phyloP scores from a whole-genome alignment of 2,888 invertebrate species.

The Icerya purchasi region DNA sequence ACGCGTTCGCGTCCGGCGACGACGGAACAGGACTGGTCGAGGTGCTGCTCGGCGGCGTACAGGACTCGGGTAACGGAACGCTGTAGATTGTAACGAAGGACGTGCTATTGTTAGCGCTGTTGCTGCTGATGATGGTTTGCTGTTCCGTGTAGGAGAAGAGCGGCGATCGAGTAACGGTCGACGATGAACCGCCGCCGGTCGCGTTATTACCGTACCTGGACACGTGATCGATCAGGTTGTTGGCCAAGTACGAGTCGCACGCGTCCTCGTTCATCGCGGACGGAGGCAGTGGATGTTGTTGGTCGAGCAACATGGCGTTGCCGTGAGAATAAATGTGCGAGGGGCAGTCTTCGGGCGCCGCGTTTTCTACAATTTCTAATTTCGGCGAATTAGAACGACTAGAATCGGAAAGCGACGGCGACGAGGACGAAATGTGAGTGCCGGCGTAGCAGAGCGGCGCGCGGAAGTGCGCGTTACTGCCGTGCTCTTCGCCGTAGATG shows the following conservation, averaged over 20 bases:
- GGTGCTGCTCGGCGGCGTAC: slow-evolving; percentile 8
- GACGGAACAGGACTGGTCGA: slow-evolving; percentile 12
- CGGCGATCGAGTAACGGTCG: not conserved
- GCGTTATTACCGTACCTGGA: not conserved
- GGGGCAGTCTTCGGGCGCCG: slow-evolving; percentile 1
- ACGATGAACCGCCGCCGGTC: not conserved
- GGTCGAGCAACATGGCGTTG: slow-evolving; percentile 2
- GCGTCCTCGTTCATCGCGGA: not conserved
- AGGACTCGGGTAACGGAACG: slow-evolving; percentile 22
- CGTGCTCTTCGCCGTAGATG: not conserved
- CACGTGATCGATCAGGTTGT: not conserved
- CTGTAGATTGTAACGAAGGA: slow-evolving; percentile 33
- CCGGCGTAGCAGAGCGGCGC: too few species aligned
- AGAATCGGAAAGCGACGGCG: slow-evolving; percentile 13
- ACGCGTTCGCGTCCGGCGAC: slow-evolving; percentile 29
- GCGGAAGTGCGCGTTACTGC: not conserved
- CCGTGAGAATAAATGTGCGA: not conserved
- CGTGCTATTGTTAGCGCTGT: slow-evolving; percentile 12
- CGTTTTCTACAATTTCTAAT: slow-evolving; percentile 14
- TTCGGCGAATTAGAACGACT: slow-evolving; percentile 17
- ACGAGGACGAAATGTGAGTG: not conserved
- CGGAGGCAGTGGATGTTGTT: not conserved
- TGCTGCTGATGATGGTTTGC: not conserved
- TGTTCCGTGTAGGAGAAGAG: slow-evolving; percentile 8
- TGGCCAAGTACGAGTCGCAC: slow-evolving; percentile 12